Conservation (phyloP, 2,888 invertebrate species). For the Tenthredo mesomela region DNA sequence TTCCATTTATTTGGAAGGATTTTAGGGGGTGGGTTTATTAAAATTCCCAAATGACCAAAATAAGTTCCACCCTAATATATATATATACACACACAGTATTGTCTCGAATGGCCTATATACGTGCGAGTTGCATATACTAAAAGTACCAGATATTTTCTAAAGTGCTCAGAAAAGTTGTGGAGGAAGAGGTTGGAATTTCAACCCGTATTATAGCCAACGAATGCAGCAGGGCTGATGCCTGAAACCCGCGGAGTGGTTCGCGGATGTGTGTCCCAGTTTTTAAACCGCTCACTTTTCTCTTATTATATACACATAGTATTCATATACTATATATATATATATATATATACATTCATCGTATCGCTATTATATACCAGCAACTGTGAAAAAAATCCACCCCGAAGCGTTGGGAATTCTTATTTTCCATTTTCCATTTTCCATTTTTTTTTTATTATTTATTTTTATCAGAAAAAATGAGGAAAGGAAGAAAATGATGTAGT, state of each 20-base stretch:
- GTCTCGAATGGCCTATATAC: background rate
- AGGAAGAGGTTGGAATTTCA: constrained; percentile 5
- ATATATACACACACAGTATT: background rate
- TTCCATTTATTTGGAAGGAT: too few relatives aligned
- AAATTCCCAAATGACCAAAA: too few relatives aligned
- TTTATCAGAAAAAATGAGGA: background rate
- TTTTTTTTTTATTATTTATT: background rate
- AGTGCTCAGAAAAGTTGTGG: constrained; percentile 24
- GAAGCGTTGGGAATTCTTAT: background rate
- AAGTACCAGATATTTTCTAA: constrained; percentile 35
- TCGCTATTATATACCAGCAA: background rate
- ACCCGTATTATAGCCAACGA: background rate
- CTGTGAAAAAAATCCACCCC: background rate
- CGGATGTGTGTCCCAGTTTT: constrained; percentile 38
- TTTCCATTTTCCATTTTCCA: too few relatives aligned
- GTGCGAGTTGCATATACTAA: background rate
- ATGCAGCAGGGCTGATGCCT: background rate
- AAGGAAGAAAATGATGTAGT: background rate
- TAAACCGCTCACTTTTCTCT: constrained; percentile 5
- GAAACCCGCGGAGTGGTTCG: constrained; percentile 15
- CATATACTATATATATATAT: too few relatives aligned
- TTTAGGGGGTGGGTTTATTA: too few relatives aligned
- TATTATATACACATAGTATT: constrained; percentile 5
- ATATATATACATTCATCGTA: background rate
- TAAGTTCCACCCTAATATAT: too few relatives aligned